phyloP scores from a whole-genome alignment of 2,113 vertebrate species.

The Brienomyrus brachyistius region DNA sequence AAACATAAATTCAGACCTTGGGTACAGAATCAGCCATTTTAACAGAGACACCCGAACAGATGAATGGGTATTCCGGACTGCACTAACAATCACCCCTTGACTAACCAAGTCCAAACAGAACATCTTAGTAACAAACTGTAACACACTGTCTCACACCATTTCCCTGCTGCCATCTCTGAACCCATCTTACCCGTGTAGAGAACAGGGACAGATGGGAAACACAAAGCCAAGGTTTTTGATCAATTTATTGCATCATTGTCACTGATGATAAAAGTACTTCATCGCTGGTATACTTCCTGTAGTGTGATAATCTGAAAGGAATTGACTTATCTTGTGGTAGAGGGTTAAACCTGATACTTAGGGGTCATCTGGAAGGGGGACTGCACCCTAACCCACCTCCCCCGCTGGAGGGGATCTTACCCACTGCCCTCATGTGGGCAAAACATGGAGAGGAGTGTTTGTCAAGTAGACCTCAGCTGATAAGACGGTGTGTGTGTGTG shows the following conservation, averaged over 20 bases:
- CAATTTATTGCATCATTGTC: conserved; percentile 68
- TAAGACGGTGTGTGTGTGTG: neutral
- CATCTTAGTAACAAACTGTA: neutral
- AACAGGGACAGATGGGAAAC: neutral
- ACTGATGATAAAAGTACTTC: conserved; percentile 55
- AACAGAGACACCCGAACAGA: neutral
- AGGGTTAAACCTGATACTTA: neutral
- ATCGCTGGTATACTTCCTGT: conserved; percentile 45
- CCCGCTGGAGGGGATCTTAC: neutral
- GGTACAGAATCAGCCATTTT: neutral
- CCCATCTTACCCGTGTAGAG: neutral
- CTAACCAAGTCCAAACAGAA: neutral
- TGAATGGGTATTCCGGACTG: neutral
- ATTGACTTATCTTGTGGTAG: conserved; percentile 32
- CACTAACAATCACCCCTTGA: neutral
- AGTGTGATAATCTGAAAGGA: conserved; percentile 36
- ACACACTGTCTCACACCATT: neutral
- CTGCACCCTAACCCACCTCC: neutral
- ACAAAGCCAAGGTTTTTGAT: conserved; percentile 36
- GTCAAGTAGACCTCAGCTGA: neutral
- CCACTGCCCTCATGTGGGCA: neutral
- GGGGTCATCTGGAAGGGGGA: neutral
- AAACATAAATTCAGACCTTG: neutral
- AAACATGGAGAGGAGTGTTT: neutral
- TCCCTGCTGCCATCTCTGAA: neutral